Base-by-base conservation (phyloP, 1,140 invertebrate species). In the Drosophila biarmipes region DNA sequence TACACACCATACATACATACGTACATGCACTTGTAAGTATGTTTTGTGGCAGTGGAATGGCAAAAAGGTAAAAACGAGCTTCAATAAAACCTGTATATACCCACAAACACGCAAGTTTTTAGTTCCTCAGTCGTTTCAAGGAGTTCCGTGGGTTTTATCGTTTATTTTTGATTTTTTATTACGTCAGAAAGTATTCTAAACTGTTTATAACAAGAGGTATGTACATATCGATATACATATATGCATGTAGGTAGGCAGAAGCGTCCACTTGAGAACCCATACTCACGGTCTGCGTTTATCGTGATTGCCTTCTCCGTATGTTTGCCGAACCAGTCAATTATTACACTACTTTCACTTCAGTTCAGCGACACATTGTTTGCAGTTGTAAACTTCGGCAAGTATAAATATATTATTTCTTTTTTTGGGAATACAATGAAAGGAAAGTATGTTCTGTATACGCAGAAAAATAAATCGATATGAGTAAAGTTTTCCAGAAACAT, bases 371-470 rank as follows among this genome's bases (percentile, higher is more conserved):
- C 48, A 51, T 51, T 31, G 11, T 12, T 38, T 61, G 21, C 17
- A 10, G 24, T 7, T 40, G 14, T 34, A 34, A 51, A 34, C 15
- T 17, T 34, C 29, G 15, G 15, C 29, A 51, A 19, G 48, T 19
- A 34, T 57, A 38, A 49, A 17, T 11, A 31, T 40, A 38, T 61
- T 21, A 40, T 61, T 61, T 61, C 57, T 21, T 31, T 61, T 61
- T 61, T 57, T 57, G 38, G 11, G 24, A 12, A 57, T 29, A 55
- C 58, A 58, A 61, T 54, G 37, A 57, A 57, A 59, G 14, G 51
- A 57, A 57, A 61, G 52, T 61, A 59, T 27, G 53, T 61, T 61
- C 56, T 61, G 58, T 61, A 61, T 61, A 61, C 58, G 52, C 58
- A 61, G 58, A 31, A 61, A 61, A 61, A 51, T 40, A 61, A 61